phyloP scores from a whole-genome alignment of 1,140 invertebrate species.

The Drosophila grimshawi region DNA sequence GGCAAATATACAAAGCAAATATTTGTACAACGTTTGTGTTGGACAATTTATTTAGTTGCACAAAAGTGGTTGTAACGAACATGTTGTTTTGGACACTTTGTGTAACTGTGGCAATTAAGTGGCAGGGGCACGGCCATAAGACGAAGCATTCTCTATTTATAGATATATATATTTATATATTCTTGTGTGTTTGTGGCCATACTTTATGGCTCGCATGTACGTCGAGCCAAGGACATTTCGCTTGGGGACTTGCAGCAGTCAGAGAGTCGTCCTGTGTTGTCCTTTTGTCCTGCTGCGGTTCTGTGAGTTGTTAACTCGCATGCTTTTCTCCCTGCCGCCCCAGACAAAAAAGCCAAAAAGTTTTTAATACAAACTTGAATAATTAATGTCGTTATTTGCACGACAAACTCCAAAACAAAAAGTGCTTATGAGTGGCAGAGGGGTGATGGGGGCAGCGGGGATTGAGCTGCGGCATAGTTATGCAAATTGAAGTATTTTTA shows the following conservation, averaged over 20 bases:
- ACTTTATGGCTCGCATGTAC: constrained; percentile 61
- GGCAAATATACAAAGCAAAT: constrained; percentile 39
- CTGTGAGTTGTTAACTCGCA: constrained; percentile 41
- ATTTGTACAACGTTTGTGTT: constrained; percentile 51
- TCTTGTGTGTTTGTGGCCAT: constrained; percentile 39
- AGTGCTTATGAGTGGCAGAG: too few species aligned
- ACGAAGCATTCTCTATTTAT: constrained; percentile 25
- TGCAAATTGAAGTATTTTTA: constrained; percentile 19
- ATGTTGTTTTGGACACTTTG: constrained; percentile 60
- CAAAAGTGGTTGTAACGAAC: constrained; percentile 30
- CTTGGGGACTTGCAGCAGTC: constrained; percentile 32
- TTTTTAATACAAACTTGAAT: constrained; percentile 70
- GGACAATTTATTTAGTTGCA: constrained; percentile 62
- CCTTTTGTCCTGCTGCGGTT: constrained; percentile 7
- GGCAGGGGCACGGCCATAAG: constrained; percentile 67
- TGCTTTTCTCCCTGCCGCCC: constrained; percentile 29
- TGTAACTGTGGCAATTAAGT: constrained; percentile 76
- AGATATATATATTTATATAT: too few species aligned
- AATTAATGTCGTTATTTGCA: constrained; percentile 65
- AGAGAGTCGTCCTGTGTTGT: constrained; percentile 28
- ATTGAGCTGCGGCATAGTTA: background rate
- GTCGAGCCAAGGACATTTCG: constrained; percentile 63
- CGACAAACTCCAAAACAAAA: constrained; percentile 3
- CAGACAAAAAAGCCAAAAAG: constrained; percentile 45
- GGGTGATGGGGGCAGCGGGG: background rate